Conservation (phyloP, 2,113 vertebrate genomes). For the Ceyx margarethae region DNA sequence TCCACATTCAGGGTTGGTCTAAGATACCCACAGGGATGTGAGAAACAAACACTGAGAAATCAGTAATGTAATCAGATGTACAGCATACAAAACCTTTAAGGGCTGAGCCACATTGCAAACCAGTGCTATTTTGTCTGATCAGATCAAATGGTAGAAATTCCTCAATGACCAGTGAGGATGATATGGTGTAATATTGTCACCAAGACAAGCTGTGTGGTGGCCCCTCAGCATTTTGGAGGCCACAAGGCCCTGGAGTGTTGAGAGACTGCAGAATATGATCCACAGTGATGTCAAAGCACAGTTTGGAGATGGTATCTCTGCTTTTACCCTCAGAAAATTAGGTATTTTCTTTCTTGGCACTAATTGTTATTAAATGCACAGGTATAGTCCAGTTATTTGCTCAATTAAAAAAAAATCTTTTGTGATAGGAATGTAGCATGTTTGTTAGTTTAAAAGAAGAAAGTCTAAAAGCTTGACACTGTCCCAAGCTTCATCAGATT, state of each 20-base stretch:
- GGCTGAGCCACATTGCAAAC: accelerated
- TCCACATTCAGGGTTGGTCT: background rate
- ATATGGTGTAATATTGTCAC: background rate
- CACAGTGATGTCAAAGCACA: background rate
- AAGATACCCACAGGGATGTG: background rate
- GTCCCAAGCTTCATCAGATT: slow-evolving; percentile 46
- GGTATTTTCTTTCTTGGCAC: background rate
- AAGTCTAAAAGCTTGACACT: background rate
- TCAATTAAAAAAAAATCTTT: background rate
- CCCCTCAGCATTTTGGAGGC: background rate
- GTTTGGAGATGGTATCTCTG: background rate
- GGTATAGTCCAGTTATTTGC: background rate
- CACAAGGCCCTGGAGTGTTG: background rate
- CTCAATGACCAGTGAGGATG: background rate
- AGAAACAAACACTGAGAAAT: background rate
- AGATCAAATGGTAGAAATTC: background rate
- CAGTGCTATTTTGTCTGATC: background rate
- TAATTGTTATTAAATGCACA: background rate
- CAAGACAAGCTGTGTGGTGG: background rate
- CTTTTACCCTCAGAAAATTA: background rate
- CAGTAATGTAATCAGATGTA: background rate
- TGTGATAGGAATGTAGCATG: background rate
- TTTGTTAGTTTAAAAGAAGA: background rate
- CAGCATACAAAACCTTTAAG: background rate
- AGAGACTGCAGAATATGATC: background rate